A percentile compares a stretch with the other conserved stretches of the same genome.
Conservation (phyloP, 1,140 invertebrate genomes). For the Polyergus mexicanus region DNA sequence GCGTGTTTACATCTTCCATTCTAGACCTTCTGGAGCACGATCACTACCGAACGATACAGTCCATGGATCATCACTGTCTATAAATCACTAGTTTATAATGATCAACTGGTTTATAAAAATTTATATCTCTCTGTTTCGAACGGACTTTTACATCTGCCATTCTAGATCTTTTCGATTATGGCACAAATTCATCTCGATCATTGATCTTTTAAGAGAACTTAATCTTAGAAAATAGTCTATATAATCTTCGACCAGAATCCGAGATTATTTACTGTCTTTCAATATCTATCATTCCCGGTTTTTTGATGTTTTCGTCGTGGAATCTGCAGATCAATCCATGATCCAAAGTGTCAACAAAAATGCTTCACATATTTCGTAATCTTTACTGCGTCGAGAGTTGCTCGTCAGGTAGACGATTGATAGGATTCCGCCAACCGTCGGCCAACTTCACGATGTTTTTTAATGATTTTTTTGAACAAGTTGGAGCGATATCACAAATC, state of each 20-base stretch:
- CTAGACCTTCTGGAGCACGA: neutral
- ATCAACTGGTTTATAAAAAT: neutral
- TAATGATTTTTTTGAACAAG: neutral
- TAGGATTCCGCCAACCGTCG: constrained; percentile 21
- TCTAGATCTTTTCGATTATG: neutral
- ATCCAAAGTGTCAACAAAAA: neutral
- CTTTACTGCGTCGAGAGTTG: neutral
- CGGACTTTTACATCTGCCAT: neutral
- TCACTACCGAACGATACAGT: constrained; percentile 25
- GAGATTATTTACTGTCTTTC: neutral
- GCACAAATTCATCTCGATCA: neutral
- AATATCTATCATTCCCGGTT: neutral
- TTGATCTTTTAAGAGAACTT: neutral
- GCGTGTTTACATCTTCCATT: constrained; percentile 19
- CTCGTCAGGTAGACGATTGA: neutral
- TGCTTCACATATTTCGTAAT: constrained; percentile 22
- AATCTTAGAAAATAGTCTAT: neutral
- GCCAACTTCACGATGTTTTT: neutral
- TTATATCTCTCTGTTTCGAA: constrained; percentile 1
- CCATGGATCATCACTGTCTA: constrained; percentile 20
- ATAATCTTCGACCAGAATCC: neutral
- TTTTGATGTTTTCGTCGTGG: neutral
- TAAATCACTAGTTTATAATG: neutral
- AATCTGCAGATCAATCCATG: neutral
- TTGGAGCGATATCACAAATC: constrained; percentile 34